A percentile compares a stretch with the other conserved stretches of the same genome.
Conservation (phyloP, 1,140 invertebrate species). For the Sycophaga agraensis region DNA sequence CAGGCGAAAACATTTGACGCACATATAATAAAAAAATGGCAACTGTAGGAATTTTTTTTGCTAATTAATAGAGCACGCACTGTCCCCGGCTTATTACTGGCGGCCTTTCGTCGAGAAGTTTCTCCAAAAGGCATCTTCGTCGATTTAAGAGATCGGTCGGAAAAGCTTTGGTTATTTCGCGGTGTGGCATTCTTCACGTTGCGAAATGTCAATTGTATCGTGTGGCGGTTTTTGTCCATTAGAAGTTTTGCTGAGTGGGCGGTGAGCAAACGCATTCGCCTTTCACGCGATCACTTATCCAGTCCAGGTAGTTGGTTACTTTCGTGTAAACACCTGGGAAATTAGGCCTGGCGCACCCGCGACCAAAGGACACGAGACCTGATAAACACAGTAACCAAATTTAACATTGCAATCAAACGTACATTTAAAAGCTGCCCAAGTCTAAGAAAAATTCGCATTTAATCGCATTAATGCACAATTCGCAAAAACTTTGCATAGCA, state of each 20-base stretch:
- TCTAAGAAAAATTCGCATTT: too few species aligned
- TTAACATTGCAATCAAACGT: too few species aligned
- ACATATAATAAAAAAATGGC: conserved; percentile 15
- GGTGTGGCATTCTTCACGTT: neutral
- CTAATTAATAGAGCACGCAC: too few species aligned
- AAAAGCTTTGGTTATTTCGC: conserved; percentile 13
- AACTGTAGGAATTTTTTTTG: conserved; percentile 4
- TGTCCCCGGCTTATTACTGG: too few species aligned
- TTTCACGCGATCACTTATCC: conserved; percentile 55
- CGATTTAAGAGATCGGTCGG: neutral
- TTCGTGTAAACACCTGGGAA: conserved; percentile 78
- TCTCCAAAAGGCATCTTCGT: neutral
- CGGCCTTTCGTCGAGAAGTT: neutral
- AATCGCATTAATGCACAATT: too few species aligned
- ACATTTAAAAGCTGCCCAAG: too few species aligned
- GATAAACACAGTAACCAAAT: too few species aligned
- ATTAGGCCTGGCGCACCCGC: conserved; percentile 72
- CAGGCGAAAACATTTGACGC: neutral
- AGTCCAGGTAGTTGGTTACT: conserved; percentile 69
- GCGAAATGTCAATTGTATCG: neutral
- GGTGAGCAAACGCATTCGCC: conserved; percentile 61
- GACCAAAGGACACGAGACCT: conserved; percentile 78
- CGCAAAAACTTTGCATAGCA: too few species aligned
- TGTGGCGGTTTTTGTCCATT: too few species aligned
- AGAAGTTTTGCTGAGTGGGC: conserved; percentile 29